phyloP scores from a whole-genome alignment of 2,113 vertebrate species.

The Myiozetetes cayanensis region DNA sequence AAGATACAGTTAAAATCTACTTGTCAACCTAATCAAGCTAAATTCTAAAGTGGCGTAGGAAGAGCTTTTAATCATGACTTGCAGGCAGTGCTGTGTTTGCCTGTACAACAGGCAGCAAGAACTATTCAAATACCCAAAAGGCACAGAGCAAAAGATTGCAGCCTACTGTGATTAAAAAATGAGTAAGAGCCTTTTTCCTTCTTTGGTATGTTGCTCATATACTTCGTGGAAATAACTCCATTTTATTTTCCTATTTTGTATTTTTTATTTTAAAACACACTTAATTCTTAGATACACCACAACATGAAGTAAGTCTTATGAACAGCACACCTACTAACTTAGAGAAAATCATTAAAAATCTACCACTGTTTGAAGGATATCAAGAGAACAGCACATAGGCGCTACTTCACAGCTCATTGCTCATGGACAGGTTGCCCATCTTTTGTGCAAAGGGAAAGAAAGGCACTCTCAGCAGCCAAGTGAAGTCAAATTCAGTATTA shows the following conservation, averaged over 20 bases:
- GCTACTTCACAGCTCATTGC: neutral
- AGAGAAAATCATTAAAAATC: neutral
- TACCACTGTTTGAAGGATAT: neutral
- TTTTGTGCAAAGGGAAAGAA: neutral
- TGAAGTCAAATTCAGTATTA: neutral
- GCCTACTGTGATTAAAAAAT: neutral
- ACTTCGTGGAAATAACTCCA: neutral
- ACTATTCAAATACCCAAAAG: slow-evolving; percentile 3
- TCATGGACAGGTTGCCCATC: neutral
- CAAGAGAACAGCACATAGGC: neutral
- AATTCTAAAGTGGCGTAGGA: slow-evolving; percentile 50
- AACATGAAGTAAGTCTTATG: neutral
- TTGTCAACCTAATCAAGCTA: slow-evolving; percentile 52
- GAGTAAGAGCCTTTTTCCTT: neutral
- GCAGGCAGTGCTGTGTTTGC: neutral
- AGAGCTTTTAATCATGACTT: slow-evolving; percentile 39
- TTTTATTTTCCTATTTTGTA: neutral
- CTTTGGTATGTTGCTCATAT: neutral
- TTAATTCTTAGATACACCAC: neutral
- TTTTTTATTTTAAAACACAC: neutral
- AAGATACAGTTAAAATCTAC: slow-evolving; percentile 25
- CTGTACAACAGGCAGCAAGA: neutral
- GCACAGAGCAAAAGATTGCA: neutral
- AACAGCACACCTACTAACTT: neutral
- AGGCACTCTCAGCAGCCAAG: neutral